Percentiles rank a stretch among this genome's conserved stretches.
These are phyloP conservation scores for Agrypnia vestita DNA, from an alignment of 1,140 invertebrate species.

Conservation along the genomic window DNA sequence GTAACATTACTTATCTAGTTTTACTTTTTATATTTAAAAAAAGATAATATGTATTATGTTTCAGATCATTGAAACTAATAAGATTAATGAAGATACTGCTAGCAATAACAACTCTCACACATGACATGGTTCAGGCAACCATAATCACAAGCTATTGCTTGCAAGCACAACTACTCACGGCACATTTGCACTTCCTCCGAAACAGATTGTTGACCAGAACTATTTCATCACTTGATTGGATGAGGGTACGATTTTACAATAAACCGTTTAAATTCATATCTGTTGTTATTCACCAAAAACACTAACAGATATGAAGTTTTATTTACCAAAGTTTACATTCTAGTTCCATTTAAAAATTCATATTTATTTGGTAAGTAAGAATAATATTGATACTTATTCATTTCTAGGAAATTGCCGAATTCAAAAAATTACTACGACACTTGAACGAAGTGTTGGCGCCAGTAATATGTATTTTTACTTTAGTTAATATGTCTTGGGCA, in stretches of 20 bases:
- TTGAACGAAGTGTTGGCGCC: slow-evolving; percentile 83
- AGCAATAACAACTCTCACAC: slow-evolving; percentile 80
- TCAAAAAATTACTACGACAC: slow-evolving; percentile 82
- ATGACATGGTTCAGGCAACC: slow-evolving; percentile 85
- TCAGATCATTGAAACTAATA: no score
- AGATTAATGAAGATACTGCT: slow-evolving; percentile 73
- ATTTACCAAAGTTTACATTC: no score
- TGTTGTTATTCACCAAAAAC: no score
- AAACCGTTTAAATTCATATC: no score
- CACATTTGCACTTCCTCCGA: slow-evolving; percentile 80
- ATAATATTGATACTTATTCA: not conserved
- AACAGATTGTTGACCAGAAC: slow-evolving; percentile 81
- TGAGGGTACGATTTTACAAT: slow-evolving; percentile 74
- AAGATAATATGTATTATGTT: no score
- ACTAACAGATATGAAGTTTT: no score
- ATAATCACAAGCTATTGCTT: slow-evolving; percentile 86
- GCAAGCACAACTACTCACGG: slow-evolving; percentile 83
- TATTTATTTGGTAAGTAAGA: no score
- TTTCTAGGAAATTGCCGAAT: slow-evolving; percentile 81
- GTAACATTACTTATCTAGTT: no score
- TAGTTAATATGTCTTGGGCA: slow-evolving; percentile 83
- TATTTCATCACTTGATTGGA: slow-evolving; percentile 82
- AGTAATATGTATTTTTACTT: slow-evolving; percentile 82
- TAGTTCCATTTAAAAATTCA: no score
- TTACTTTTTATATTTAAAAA: no score